Conservation (phyloP, 2,797 vertebrate species). For the Coregonus sp. region DNA sequence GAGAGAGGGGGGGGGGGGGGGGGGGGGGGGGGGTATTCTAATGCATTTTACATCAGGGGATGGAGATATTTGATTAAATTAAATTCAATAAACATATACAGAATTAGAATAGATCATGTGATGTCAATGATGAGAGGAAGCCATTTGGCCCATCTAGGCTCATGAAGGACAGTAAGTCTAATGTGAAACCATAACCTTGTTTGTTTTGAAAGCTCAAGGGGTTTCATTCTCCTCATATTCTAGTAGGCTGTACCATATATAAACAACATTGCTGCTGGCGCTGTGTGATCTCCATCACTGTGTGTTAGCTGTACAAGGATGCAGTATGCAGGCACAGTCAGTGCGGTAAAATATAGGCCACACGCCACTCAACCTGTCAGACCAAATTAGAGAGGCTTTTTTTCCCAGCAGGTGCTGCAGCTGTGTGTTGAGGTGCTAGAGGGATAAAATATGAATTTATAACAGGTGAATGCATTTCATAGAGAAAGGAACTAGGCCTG, state of each 20-base stretch:
- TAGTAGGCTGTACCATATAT: not conserved
- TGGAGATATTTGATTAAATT: not conserved
- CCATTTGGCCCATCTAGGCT: not conserved
- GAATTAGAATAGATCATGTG: not conserved
- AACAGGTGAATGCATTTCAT: not conserved
- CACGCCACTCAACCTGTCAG: slow-evolving; percentile 6
- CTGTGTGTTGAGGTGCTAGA: not conserved
- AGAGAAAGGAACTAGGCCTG: not conserved
- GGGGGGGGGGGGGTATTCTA: too few relatives aligned
- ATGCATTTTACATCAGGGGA: too few relatives aligned
- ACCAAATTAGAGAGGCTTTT: not conserved
- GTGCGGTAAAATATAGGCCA: slow-evolving; percentile 15
- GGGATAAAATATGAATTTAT: too few relatives aligned
- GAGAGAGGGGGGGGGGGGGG: too few relatives aligned
- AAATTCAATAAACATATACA: not conserved
- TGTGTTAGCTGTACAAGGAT: not conserved
- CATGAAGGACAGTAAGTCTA: not conserved
- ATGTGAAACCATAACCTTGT: not conserved
- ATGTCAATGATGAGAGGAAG: not conserved
- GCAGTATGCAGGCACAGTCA: not conserved
- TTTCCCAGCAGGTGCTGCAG: slow-evolving; percentile 2
- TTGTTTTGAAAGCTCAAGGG: too few relatives aligned
- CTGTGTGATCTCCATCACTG: not conserved
- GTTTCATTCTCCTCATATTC: not conserved
- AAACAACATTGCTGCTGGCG: not conserved